phyloP scores from a whole-genome alignment of 1,140 invertebrate genomes.

The Drosophila elegans region DNA sequence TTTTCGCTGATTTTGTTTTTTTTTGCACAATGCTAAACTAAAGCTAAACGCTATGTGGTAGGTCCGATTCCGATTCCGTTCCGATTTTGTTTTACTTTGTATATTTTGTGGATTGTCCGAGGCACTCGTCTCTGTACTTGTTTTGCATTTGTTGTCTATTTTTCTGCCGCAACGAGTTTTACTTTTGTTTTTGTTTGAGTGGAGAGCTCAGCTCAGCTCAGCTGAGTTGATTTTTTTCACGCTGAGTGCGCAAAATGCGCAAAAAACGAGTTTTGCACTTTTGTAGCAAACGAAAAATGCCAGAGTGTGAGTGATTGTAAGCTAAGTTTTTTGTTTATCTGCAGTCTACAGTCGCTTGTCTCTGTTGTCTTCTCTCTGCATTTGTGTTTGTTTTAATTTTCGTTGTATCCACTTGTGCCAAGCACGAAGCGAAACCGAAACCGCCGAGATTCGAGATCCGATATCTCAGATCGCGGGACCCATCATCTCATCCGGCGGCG shows the following conservation, averaged over 20 bases:
- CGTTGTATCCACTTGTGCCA: constrained; percentile 78
- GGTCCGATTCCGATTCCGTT: constrained; percentile 39
- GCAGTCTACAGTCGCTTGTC: constrained; percentile 30
- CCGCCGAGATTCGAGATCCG: constrained; percentile 59
- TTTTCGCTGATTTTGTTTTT: constrained; percentile 8
- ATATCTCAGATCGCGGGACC: constrained; percentile 32
- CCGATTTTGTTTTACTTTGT: constrained; percentile 1
- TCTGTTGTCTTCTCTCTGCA: constrained; percentile 16
- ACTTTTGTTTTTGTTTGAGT: constrained; percentile 57
- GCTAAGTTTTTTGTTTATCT: constrained; percentile 62
- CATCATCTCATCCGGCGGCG: constrained; percentile 27
- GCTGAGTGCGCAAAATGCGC: constrained; percentile 82
- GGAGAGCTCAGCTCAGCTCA: constrained; percentile 16
- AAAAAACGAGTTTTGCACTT: constrained; percentile 82
- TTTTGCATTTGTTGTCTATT: constrained; percentile 20
- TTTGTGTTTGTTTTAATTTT: constrained; percentile 76
- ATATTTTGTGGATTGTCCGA: constrained; percentile 10
- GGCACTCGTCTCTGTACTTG: constrained; percentile 35
- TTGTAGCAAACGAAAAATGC: constrained; percentile 51
- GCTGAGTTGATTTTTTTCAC: constrained; percentile 54
- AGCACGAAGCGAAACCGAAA: constrained; percentile 62
- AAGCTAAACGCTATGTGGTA: constrained; percentile 63
- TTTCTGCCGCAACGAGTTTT: constrained; percentile 54
- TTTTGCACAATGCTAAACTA: constrained; percentile 34
- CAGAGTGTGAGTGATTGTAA: constrained; percentile 36